Percentiles rank a stretch among this genome's conserved stretches.
These are phyloP conservation scores for Knipowitschia caucasica DNA, from an alignment of 2,797 vertebrate genomes.

Conservation along the genomic window DNA sequence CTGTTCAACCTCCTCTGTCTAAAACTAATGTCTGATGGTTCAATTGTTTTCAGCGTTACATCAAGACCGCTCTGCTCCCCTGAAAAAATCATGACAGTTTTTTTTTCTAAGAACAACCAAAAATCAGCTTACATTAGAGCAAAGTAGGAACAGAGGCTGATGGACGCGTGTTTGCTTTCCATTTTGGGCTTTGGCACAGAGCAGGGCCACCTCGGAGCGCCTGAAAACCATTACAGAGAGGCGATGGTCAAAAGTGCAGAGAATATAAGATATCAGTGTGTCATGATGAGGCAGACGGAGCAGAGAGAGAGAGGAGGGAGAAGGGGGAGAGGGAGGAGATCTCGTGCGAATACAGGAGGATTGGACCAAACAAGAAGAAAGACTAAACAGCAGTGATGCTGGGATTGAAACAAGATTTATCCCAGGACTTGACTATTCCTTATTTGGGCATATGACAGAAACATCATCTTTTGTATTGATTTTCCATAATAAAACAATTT, in stretches of 20 bases:
- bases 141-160: slow-evolving; percentile 73
- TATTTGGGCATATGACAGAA: no score
- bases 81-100: slow-evolving; percentile 58
- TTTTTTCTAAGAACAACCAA: slow-evolving; percentile 57
- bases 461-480: no score
- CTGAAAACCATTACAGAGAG: slow-evolving; percentile 72
- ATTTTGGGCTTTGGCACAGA: slow-evolving; percentile 68
- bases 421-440: not conserved
- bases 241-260: slow-evolving; percentile 71
- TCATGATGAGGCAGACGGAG: slow-evolving; percentile 41
- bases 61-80: slow-evolving; percentile 42
- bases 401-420: not conserved
- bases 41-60: slow-evolving; percentile 36
- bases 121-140: slow-evolving; percentile 70
- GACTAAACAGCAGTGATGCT: not conserved
- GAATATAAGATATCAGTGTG: slow-evolving; percentile 64
- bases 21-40: slow-evolving; percentile 28
- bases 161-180: slow-evolving; percentile 68
- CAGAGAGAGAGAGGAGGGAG: slow-evolving; percentile 24
- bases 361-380: slow-evolving; percentile 8
- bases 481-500: no score
- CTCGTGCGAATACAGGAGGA: slow-evolving; percentile 64
- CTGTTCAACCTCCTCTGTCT: slow-evolving; percentile 8
- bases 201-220: slow-evolving; percentile 73
- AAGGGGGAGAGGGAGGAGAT: slow-evolving; percentile 49